Evolutionary conservation across 2,888 invertebrate genomes (phyloP).

Genomic region (Drosophila mimica): DNA sequence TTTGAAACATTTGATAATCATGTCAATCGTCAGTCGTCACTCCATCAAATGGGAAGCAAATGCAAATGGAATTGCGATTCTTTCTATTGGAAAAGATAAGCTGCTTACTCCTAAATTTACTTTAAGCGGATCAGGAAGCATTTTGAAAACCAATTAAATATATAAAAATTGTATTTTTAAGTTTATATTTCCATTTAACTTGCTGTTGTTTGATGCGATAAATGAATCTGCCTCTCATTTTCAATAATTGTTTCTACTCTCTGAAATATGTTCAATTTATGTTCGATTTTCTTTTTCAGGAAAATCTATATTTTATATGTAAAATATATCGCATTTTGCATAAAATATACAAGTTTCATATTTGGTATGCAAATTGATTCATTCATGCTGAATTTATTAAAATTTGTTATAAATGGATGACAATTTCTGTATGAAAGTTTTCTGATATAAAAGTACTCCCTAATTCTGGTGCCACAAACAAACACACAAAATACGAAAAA

Average conservation of each 20-base stretch:
- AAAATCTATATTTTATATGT: background rate
- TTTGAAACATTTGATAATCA: constrained; percentile 27
- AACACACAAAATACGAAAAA: background rate
- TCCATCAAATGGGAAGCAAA: constrained; percentile 5
- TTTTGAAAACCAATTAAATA: background rate
- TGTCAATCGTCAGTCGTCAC: constrained; percentile 47
- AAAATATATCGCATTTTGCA: background rate
- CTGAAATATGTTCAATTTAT: background rate
- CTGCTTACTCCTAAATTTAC: constrained; percentile 13
- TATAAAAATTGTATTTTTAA: background rate
- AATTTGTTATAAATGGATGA: background rate
- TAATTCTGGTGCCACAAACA: background rate
- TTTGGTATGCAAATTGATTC: background rate
- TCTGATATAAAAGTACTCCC: background rate
- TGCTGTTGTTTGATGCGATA: background rate
- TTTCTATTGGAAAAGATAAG: constrained; percentile 43
- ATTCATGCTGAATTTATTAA: background rate
- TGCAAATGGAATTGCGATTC: constrained; percentile 21
- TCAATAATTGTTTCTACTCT: background rate
- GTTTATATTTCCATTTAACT: background rate
- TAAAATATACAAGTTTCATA: background rate
- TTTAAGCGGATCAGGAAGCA: constrained; percentile 3
- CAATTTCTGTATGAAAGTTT: background rate
- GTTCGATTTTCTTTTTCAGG: background rate
- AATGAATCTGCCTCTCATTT: background rate